Percentiles rank a stretch among this genome's conserved stretches.
Evolutionary conservation across 2,113 vertebrate genomes (phyloP).

Genomic region (Cyprinodon tularosa): DNA sequence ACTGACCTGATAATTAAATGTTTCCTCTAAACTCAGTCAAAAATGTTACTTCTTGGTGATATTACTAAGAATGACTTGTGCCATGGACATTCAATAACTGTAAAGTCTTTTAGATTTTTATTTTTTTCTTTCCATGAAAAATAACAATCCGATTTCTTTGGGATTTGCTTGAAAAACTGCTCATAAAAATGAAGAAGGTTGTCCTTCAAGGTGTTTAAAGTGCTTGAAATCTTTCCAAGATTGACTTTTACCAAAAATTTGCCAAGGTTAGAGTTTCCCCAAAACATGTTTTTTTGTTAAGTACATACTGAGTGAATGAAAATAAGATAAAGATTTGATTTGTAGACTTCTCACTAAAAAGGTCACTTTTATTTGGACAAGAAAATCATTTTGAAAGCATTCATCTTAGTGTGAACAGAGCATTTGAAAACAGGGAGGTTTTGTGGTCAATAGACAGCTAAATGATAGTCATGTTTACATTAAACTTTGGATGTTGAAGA

Average conservation of each 20-base stretch:
- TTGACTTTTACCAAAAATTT: background rate
- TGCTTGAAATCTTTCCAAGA: background rate
- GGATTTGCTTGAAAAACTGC: background rate
- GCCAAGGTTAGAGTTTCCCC: background rate
- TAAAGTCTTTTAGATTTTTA: background rate
- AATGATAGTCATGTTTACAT: background rate
- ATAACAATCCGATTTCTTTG: background rate
- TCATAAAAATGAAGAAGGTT: background rate
- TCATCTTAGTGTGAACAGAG: background rate
- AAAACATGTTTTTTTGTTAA: background rate
- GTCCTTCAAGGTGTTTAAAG: background rate
- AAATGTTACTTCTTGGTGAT: background rate
- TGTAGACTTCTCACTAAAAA: background rate
- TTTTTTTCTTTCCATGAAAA: background rate
- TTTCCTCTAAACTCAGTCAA: background rate
- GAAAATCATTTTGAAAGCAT: background rate
- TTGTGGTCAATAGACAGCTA: background rate
- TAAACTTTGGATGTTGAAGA: no score
- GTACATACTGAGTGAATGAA: background rate
- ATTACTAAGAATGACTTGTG: background rate
- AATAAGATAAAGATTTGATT: background rate
- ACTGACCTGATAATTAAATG: background rate
- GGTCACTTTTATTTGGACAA: background rate
- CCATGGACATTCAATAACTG: background rate
- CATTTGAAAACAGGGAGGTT: background rate